Evolutionary conservation across 2,797 vertebrate species (phyloP), one percentile per base, ranked within the genome.

Genomic region (Odontamblyopus rebecca): DNA sequence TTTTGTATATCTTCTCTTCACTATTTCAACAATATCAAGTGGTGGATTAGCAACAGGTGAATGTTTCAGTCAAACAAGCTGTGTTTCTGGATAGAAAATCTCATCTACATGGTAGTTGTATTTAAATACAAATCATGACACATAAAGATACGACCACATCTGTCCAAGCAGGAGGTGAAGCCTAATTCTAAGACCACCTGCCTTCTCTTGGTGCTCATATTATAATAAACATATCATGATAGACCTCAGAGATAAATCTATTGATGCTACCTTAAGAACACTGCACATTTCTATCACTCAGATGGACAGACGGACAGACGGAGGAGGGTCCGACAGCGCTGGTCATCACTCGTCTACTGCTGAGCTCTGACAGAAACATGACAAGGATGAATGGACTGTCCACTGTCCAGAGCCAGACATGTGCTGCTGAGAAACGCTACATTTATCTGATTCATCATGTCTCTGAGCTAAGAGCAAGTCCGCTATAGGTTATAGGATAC

Each of bases 281-380:
- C 82, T 85, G 86, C 85, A 86, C 89, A 86, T 92, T 92, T 92
- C 88, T 89, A 92, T 93, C 91, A 89, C 88, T 93, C 89, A 38
- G 82, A 11, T 8, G 5, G 4, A 16, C 32, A 85, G 77, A 77
- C 89, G 87, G 89, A 89, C 85, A 78, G 89, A 84, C 79, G 78
- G 83, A 64, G 56, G 79, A 86, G 75, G 83, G 83, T 85, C 87
- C 88, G 89, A 91, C 83, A 85, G 68, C 76, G 67, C 83, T 86
- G 89, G 91, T 91, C 92, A 93, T 93, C 92, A 91, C 81, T 94
- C 89, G 78, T 91, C 86, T 80, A 84, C 82, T 72, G 85, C 76
- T 64, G 71, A 76, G 77, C 88, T 89, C 83, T 93, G 92, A 93
- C 92, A 94, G 89, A 84, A 82, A 85, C 90, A 91, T 91, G 93